Conservation (phyloP, 2,113 vertebrate genomes). For the Sceloporus undulatus region DNA sequence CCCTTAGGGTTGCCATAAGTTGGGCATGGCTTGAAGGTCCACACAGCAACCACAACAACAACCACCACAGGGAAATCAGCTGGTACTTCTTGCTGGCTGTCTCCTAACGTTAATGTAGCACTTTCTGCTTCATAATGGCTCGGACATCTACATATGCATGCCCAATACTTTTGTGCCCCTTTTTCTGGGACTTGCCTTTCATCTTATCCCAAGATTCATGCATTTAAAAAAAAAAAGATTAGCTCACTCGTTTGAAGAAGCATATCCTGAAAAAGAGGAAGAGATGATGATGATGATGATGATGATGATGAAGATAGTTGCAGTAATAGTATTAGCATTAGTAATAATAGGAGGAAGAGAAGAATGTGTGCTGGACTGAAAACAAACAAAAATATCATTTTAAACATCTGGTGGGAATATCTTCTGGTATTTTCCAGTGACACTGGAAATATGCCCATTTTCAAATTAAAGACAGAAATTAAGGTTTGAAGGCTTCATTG, state of each 20-base stretch:
- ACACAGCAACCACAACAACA: too few relatives aligned
- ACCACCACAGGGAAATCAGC: background rate
- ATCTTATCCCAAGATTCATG: background rate
- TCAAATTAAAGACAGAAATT: slow-evolving; percentile 64
- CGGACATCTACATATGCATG: background rate
- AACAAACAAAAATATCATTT: background rate
- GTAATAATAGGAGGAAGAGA: background rate
- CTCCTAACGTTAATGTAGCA: background rate
- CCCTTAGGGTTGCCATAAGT: too few relatives aligned
- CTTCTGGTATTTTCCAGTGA: slow-evolving; percentile 33
- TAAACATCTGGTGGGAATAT: slow-evolving; percentile 50
- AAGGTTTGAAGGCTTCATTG: slow-evolving; percentile 53
- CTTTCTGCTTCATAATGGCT: background rate
- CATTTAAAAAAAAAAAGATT: background rate
- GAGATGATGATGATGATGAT: background rate
- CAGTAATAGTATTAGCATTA: background rate
- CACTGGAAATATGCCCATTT: slow-evolving; percentile 45
- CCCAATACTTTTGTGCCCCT: background rate
- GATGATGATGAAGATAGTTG: background rate
- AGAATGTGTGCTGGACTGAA: background rate
- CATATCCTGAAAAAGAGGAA: background rate
- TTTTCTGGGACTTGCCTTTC: background rate
- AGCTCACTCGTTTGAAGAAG: slow-evolving; percentile 1
- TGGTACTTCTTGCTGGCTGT: background rate
- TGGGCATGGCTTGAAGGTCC: too few relatives aligned